These are phyloP conservation scores for Andrena camellia DNA, from an alignment of 2,888 invertebrate genomes.

Conservation along the genomic window DNA sequence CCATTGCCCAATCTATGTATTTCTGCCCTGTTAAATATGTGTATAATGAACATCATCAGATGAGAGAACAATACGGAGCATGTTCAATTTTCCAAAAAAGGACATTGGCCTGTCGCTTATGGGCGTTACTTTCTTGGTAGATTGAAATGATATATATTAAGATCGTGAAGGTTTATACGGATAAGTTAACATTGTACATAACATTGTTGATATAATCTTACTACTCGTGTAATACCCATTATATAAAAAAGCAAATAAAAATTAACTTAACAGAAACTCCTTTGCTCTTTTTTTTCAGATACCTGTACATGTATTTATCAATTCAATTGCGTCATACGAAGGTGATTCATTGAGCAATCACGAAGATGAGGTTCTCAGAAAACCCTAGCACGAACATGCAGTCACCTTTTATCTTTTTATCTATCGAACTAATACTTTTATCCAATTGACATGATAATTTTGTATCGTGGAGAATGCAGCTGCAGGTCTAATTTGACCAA, in stretches of 20 bases:
- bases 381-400: neutral
- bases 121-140: slow-evolving; percentile 73
- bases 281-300: slow-evolving; percentile 6
- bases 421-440: neutral
- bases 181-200: slow-evolving; percentile 80
- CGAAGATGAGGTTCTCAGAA: neutral
- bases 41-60: slow-evolving; percentile 48
- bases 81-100: slow-evolving; percentile 60
- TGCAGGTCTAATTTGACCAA: no score
- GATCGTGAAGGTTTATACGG: slow-evolving; percentile 64
- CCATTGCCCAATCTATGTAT: slow-evolving; percentile 75
- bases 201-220: slow-evolving; percentile 83
- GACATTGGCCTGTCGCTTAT: slow-evolving; percentile 59
- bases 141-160: slow-evolving; percentile 73
- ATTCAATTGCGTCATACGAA: neutral
- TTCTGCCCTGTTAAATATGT: slow-evolving; percentile 64
- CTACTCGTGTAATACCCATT: slow-evolving; percentile 82
- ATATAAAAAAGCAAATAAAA: slow-evolving; percentile 77
- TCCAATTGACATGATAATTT: no score
- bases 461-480: no score
- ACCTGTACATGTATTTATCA: slow-evolving; percentile 8
- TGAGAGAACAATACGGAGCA: slow-evolving; percentile 36
- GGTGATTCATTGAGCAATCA: neutral
- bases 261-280: slow-evolving; percentile 76
- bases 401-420: neutral